phyloP scores from a whole-genome alignment of 1,140 invertebrate genomes.

The Zaprionus gabonicus region DNA sequence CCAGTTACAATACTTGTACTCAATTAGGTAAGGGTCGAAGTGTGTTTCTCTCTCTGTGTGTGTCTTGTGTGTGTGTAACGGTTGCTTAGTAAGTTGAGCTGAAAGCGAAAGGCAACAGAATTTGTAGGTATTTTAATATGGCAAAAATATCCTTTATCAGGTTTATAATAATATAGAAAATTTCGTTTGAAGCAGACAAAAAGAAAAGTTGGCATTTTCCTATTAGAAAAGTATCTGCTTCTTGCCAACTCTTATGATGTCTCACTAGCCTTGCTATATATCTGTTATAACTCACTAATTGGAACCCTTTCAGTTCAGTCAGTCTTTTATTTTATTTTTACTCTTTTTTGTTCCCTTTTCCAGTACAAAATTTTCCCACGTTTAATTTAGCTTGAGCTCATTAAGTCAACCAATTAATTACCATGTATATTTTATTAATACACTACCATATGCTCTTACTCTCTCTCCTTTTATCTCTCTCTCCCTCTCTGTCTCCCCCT shows the following conservation, averaged over 20 bases:
- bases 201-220: not conserved
- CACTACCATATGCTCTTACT: not conserved
- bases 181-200: not conserved
- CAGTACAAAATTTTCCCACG: not conserved
- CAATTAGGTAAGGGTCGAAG: slow-evolving; percentile 57
- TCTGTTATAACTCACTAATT: too few species aligned
- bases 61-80: too few species aligned
- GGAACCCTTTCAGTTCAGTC: too few species aligned
- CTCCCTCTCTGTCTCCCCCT: not conserved
- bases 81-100: slow-evolving; percentile 19
- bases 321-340: not conserved
- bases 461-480: not conserved
- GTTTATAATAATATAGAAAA: not conserved
- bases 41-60: too few species aligned
- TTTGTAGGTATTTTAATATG: not conserved
- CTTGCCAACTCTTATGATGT: too few species aligned
- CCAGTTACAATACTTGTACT: slow-evolving; percentile 59
- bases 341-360: not conserved
- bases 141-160: not conserved
- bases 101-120: slow-evolving; percentile 21
- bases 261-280: too few species aligned
- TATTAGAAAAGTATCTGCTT: too few species aligned
- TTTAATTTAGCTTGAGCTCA: not conserved
- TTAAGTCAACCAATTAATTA: slow-evolving; percentile 8
- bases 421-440: slow-evolving; percentile 15